Evolutionary conservation across 2,888 invertebrate genomes (phyloP).

Genomic region (Papilio elwesi): DNA sequence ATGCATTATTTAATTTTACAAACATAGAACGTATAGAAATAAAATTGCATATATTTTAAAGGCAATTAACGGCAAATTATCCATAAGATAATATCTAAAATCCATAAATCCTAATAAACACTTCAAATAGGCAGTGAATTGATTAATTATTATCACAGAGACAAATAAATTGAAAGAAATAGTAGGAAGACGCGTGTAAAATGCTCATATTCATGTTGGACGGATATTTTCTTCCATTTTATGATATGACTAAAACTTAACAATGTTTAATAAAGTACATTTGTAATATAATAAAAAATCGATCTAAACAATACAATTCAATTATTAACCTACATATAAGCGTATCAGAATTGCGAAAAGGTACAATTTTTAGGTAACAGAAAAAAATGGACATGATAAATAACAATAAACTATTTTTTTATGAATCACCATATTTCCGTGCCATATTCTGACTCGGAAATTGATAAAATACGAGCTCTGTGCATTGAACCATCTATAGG

Average conservation of each 20-base stretch:
- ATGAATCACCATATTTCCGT: constrained; percentile 90
- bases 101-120: constrained; percentile 22
- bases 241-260: constrained; percentile 31
- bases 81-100: constrained; percentile 42
- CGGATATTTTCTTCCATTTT: constrained; percentile 32
- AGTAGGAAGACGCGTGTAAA: constrained; percentile 34
- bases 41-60: constrained; percentile 25
- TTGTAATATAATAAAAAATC: constrained; percentile 24
- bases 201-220: constrained; percentile 31
- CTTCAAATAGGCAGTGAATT: constrained; percentile 20
- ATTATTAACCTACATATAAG: constrained; percentile 44
- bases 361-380: constrained; percentile 48
- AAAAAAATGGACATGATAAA: constrained; percentile 29
- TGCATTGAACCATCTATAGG: constrained; percentile 85
- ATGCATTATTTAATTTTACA: constrained; percentile 58
- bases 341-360: constrained; percentile 46
- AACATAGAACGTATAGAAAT: constrained; percentile 31
- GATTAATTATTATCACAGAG: constrained; percentile 37
- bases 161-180: constrained; percentile 13
- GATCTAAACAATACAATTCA: constrained; percentile 35
- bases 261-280: constrained; percentile 22
- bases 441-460: constrained; percentile 85
- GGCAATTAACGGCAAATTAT: constrained; percentile 36
- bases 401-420: constrained; percentile 29
- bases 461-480: constrained; percentile 86